These are phyloP conservation scores for Sinocyclocheilus anshuiensis DNA, from an alignment of 2,113 vertebrate genomes.

Conservation along the genomic window DNA sequence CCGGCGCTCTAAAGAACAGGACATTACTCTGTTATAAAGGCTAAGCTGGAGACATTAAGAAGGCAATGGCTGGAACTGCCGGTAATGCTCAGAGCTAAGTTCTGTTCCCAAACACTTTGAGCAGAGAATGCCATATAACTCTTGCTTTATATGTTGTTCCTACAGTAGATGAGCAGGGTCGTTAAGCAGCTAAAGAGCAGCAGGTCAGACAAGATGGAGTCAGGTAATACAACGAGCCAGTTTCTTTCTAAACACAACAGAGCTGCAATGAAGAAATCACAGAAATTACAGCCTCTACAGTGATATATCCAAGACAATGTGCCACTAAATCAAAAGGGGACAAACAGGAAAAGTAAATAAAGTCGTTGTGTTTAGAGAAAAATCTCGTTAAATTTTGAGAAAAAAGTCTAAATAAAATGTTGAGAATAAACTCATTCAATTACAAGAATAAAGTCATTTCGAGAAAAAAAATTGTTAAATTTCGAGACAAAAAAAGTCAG, in stretches of 20 bases:
- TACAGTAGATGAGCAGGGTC: constrained; percentile 30
- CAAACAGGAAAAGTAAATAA: too few species aligned
- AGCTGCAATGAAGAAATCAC: not conserved
- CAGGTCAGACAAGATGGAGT: not conserved
- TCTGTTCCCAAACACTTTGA: constrained; percentile 19
- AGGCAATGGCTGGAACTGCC: constrained; percentile 68
- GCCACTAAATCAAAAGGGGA: not conserved
- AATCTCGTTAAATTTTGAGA: too few species aligned
- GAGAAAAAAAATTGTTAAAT: too few species aligned
- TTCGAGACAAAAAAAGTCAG: too few species aligned
- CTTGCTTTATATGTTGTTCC: constrained; percentile 41
- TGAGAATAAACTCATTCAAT: too few species aligned
- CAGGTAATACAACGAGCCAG: not conserved
- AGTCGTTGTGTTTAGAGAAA: too few species aligned
- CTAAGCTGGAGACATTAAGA: constrained; percentile 66
- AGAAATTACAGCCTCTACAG: not conserved
- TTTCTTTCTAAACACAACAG: not conserved
- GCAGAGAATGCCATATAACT: constrained; percentile 54
- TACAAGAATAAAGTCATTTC: too few species aligned
- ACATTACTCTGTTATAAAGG: constrained; percentile 67
- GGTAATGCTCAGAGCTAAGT: constrained; percentile 59
- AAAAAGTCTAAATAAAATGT: too few species aligned
- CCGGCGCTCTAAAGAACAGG: constrained; percentile 51
- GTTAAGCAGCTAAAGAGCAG: not conserved
- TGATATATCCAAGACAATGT: not conserved